These are phyloP conservation scores for Hypsopygia costalis DNA, from an alignment of 2,888 invertebrate genomes.

Conservation along the genomic window DNA sequence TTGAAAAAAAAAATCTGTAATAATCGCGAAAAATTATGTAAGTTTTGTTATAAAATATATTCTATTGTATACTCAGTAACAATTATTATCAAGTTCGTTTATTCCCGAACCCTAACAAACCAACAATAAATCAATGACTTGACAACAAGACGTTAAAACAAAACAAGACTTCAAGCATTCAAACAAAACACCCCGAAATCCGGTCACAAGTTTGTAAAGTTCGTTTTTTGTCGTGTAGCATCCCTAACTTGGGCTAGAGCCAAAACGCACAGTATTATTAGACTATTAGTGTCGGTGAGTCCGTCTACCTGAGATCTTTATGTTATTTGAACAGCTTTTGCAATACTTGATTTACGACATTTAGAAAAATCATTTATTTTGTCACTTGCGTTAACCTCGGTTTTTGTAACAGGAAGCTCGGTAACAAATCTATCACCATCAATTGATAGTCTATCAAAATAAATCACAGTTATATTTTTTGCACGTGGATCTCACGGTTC, in stretches of 20 bases:
- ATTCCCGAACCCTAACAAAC: too few relatives aligned
- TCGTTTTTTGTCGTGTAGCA: constrained; percentile 38
- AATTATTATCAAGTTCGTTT: too few relatives aligned
- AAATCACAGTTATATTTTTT: neutral
- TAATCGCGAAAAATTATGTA: too few relatives aligned
- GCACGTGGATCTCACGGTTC: too few relatives aligned
- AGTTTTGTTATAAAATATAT: too few relatives aligned
- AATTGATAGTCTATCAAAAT: neutral
- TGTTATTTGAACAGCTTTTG: constrained; percentile 28
- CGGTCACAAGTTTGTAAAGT: constrained; percentile 21
- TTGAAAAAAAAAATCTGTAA: too few relatives aligned
- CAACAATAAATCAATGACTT: too few relatives aligned
- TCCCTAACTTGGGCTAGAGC: constrained; percentile 57
- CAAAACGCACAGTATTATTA: constrained; percentile 70
- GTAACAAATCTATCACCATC: neutral
- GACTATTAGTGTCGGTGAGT: constrained; percentile 55
- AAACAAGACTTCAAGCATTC: constrained; percentile 6
- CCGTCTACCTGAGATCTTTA: constrained; percentile 56
- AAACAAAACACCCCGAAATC: constrained; percentile 16
- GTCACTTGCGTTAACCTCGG: neutral
- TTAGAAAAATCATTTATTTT: constrained; percentile 1
- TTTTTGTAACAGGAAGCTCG: neutral
- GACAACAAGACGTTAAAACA: neutral
- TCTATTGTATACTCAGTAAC: too few relatives aligned
- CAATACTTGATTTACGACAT: constrained; percentile 20